A percentile compares a stretch with the other conserved stretches of the same genome.
Conservation (phyloP, 2,797 vertebrate genomes). For the Protosalanx chinensis region DNA sequence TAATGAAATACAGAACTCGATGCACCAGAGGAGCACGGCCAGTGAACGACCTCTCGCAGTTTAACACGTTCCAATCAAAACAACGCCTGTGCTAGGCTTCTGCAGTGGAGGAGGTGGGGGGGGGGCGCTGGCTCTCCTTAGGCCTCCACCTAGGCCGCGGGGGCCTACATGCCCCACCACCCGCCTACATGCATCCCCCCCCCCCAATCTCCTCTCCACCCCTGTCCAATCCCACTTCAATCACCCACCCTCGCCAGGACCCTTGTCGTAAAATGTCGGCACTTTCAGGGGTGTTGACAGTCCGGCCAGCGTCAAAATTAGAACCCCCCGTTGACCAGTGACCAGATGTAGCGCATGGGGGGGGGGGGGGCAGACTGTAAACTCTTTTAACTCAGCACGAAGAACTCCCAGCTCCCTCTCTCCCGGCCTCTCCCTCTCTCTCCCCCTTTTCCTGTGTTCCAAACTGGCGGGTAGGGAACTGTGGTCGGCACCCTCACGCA, state of each 20-base stretch:
- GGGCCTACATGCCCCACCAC: conserved; percentile 18
- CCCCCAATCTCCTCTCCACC: no score
- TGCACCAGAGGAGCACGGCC: conserved; percentile 3
- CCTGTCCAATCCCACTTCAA: conserved; percentile 16
- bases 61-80: conserved; percentile 30
- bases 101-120: conserved; percentile 2
- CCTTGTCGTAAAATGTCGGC: conserved; percentile 23
- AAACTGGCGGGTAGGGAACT: conserved; percentile 5
- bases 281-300: conserved; percentile 36
- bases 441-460: neutral
- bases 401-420: neutral
- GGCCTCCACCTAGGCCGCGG: conserved; percentile 9
- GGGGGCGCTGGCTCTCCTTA: neutral
- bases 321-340: conserved; percentile 7
- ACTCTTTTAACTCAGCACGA: neutral
- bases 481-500: conserved; percentile 35
- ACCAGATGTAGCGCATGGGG: conserved; percentile 7
- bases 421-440: neutral
- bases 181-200: neutral
- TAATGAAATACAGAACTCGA: conserved; percentile 30
- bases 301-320: conserved; percentile 21
- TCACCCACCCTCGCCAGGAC: conserved; percentile 22
- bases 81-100: conserved; percentile 16
- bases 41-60: conserved; percentile 8
- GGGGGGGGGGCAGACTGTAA: neutral